Evolutionary conservation across 92 coral and sea anemone species (phyloP).

Genomic region (Siderastrea radians): DNA sequence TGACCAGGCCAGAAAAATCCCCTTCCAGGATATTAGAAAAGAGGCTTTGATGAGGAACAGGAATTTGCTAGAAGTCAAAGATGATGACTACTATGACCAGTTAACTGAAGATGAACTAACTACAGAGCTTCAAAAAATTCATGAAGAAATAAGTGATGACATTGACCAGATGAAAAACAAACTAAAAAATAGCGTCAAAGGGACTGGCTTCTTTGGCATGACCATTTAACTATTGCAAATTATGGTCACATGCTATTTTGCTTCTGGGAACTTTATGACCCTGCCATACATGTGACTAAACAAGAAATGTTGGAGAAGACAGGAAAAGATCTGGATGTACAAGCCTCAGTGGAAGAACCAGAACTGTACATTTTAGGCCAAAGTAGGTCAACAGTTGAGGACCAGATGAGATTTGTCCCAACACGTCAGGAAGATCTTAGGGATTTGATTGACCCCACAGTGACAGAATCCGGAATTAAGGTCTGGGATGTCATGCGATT

Average conservation of each 20-base stretch:
- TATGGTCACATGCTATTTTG: background rate
- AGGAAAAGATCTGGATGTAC: slow-evolving; percentile 55
- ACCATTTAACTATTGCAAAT: slow-evolving; percentile 12
- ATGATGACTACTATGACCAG: slow-evolving; percentile 32
- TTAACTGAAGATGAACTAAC: slow-evolving; percentile 26
- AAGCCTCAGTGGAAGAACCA: slow-evolving; percentile 66
- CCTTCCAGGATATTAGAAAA: slow-evolving; percentile 53
- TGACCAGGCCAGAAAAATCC: slow-evolving; percentile 62
- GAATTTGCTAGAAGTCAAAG: slow-evolving; percentile 3
- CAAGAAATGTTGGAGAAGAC: slow-evolving; percentile 17
- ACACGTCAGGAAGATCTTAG: slow-evolving; percentile 60
- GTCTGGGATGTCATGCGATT: slow-evolving; percentile 49
- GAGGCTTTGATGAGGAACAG: slow-evolving; percentile 46
- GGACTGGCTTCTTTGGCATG: slow-evolving; percentile 72
- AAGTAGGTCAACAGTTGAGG: slow-evolving; percentile 60
- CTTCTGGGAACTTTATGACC: slow-evolving; percentile 28
- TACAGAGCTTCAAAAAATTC: slow-evolving; percentile 45
- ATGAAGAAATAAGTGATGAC: slow-evolving; percentile 31
- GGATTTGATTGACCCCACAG: slow-evolving; percentile 1
- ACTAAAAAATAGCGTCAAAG: slow-evolving; percentile 27
- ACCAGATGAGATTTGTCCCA: slow-evolving; percentile 55
- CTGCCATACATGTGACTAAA: slow-evolving; percentile 45
- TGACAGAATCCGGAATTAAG: slow-evolving; percentile 32
- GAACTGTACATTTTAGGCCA: slow-evolving; percentile 61
- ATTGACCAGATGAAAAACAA: slow-evolving; percentile 32